phyloP scores from a whole-genome alignment of 2,113 vertebrate genomes.

The Ceyx melanurus region DNA sequence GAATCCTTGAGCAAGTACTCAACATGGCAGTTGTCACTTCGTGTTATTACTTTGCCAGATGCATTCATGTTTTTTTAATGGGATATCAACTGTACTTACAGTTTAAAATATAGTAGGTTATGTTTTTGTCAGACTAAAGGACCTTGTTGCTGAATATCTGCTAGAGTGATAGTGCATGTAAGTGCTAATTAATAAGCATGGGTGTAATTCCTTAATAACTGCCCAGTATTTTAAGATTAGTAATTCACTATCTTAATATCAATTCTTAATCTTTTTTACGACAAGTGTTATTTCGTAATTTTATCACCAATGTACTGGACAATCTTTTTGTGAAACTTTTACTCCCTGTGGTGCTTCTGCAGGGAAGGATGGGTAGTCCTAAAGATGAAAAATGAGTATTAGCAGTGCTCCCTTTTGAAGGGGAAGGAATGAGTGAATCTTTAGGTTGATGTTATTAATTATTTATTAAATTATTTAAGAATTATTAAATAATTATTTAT shows the following conservation, averaged over 20 bases:
- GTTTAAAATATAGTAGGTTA: not conserved
- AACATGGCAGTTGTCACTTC: not conserved
- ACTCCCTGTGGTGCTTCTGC: not conserved
- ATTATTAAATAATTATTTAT: no score
- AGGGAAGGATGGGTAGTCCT: not conserved
- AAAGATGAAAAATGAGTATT: not conserved
- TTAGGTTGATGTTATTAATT: not conserved
- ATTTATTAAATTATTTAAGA: not conserved
- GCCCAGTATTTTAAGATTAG: not conserved
- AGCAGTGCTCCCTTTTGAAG: not conserved
- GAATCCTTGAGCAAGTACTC: not conserved
- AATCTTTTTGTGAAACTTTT: not conserved
- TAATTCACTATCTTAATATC: not conserved
- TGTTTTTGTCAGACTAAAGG: not conserved
- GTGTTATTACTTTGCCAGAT: not conserved
- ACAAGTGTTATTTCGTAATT: not conserved
- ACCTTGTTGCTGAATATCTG: conserved; percentile 1
- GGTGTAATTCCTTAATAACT: not conserved
- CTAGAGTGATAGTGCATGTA: not conserved
- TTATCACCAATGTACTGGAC: not conserved
- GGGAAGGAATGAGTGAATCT: not conserved
- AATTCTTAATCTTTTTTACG: not conserved
- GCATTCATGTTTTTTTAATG: not conserved
- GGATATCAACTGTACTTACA: not conserved
- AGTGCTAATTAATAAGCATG: not conserved